These are phyloP conservation scores for Pachycephus smyrnensis DNA, from an alignment of 2,888 invertebrate species.

Conservation along the genomic window DNA sequence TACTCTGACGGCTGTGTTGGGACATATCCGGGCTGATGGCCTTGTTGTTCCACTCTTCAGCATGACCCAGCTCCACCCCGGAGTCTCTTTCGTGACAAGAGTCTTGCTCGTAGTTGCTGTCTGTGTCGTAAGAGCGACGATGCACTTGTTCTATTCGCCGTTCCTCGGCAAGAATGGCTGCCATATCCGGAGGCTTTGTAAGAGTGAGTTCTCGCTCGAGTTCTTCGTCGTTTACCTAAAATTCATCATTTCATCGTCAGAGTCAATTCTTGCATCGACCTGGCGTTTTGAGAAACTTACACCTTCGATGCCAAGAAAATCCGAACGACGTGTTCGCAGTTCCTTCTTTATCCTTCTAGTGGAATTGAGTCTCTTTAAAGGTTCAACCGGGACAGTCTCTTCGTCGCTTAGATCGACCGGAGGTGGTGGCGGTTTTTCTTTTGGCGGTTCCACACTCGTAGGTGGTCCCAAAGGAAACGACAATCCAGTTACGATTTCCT, in stretches of 20 bases:
- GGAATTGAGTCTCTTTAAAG: slow-evolving; percentile 81
- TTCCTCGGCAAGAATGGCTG: slow-evolving; percentile 83
- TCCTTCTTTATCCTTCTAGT: slow-evolving; percentile 89
- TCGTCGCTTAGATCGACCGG: slow-evolving; percentile 72
- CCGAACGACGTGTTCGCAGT: slow-evolving; percentile 84
- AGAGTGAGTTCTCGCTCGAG: slow-evolving; percentile 77
- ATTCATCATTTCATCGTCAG: neutral
- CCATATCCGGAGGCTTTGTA: slow-evolving; percentile 83
- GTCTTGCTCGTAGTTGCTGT: slow-evolving; percentile 69
- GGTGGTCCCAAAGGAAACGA: slow-evolving; percentile 73
- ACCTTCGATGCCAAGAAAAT: slow-evolving; percentile 87
- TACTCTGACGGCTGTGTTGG: slow-evolving; percentile 84
- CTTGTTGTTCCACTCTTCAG: slow-evolving; percentile 64
- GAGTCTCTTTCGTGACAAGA: slow-evolving; percentile 76
- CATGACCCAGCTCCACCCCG: slow-evolving; percentile 78
- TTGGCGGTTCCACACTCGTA: slow-evolving; percentile 80
- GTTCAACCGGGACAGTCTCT: slow-evolving; percentile 65
- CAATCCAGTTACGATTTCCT: slow-evolving; percentile 57
- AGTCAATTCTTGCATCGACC: neutral
- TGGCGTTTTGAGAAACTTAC: slow-evolving; percentile 39
- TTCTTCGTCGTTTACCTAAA: slow-evolving; percentile 75
- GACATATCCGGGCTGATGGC: slow-evolving; percentile 65
- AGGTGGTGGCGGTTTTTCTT: slow-evolving; percentile 88
- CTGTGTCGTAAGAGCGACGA: slow-evolving; percentile 80
- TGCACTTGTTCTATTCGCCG: slow-evolving; percentile 82